Evolutionary conservation across 2,113 vertebrate species (phyloP).

Genomic region (Phrynosoma blainvillii): DNA sequence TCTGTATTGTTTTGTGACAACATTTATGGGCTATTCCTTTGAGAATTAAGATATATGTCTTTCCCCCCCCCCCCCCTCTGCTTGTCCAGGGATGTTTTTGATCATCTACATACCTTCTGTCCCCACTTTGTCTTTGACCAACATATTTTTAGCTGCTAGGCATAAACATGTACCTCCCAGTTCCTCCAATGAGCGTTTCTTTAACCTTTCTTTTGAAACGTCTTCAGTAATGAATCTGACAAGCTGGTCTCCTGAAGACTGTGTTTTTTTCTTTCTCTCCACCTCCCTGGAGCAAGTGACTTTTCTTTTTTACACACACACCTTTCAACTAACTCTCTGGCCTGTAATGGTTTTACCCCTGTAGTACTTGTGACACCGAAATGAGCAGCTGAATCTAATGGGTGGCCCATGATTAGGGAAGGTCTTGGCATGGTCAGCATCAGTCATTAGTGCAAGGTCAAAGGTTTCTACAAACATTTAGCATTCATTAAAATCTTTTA

Average conservation of each 20-base stretch:
- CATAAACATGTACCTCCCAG: neutral
- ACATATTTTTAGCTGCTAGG: neutral
- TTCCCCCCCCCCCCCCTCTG: neutral
- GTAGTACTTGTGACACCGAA: constrained; percentile 29
- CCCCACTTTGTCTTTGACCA: neutral
- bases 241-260: constrained; percentile 18
- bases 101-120: neutral
- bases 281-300: neutral
- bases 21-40: neutral
- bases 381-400: constrained; percentile 61
- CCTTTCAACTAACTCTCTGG: neutral
- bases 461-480: constrained; percentile 74
- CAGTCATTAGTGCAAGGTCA: constrained; percentile 67
- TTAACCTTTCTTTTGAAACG: neutral
- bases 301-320: neutral
- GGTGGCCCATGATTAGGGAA: constrained; percentile 35
- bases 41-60: neutral
- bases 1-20: neutral
- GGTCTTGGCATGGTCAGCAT: constrained; percentile 57
- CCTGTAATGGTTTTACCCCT: neutral
- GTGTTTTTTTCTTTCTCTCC: neutral
- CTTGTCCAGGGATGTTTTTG: neutral
- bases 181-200: neutral
- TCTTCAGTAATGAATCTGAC: constrained; percentile 32
- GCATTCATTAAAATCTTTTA: constrained; percentile 67